Percentiles rank a stretch among this genome's conserved stretches.
phyloP scores from a whole-genome alignment of 2,797 vertebrate species.

The Tragelaphus eurycerus region DNA sequence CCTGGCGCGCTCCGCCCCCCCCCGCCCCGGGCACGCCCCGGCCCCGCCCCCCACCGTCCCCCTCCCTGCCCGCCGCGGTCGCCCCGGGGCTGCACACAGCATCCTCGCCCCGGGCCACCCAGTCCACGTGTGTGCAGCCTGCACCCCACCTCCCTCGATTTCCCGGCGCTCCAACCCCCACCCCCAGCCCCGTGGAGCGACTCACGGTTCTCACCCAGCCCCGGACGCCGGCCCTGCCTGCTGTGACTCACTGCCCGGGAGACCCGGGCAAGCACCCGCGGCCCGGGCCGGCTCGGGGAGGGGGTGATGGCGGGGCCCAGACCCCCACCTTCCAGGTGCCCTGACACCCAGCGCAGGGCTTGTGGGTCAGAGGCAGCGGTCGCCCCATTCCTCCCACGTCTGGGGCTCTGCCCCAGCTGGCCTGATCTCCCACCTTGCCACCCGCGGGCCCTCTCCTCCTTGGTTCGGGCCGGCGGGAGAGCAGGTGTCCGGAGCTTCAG shows the following conservation, averaged over 20 bases:
- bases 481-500: not conserved
- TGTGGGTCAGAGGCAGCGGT: too few relatives aligned
- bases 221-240: not conserved
- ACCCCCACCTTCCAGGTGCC: not conserved
- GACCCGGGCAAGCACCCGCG: not conserved
- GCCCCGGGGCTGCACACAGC: not conserved
- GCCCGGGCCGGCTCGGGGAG: not conserved
- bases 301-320: not conserved
- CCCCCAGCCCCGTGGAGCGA: not conserved
- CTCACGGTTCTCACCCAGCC: not conserved
- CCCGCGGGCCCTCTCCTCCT: not conserved
- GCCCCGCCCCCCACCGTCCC: not conserved
- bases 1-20: not conserved
- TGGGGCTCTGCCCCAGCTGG: not conserved
- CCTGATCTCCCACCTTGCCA: not conserved
- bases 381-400: not conserved
- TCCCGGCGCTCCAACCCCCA: not conserved
- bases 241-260: slow-evolving; percentile 33
- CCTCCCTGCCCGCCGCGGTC: fast-evolving
- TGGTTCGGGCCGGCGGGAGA: fast-evolving
- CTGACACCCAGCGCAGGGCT: not conserved
- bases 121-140: not conserved
- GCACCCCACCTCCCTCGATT: not conserved
- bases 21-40: not conserved
- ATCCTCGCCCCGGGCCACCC: fast-evolving